Percentiles rank a stretch among this genome's conserved stretches.
Conservation (phyloP, 2,113 vertebrate species). For the Propithecus coquereli region DNA sequence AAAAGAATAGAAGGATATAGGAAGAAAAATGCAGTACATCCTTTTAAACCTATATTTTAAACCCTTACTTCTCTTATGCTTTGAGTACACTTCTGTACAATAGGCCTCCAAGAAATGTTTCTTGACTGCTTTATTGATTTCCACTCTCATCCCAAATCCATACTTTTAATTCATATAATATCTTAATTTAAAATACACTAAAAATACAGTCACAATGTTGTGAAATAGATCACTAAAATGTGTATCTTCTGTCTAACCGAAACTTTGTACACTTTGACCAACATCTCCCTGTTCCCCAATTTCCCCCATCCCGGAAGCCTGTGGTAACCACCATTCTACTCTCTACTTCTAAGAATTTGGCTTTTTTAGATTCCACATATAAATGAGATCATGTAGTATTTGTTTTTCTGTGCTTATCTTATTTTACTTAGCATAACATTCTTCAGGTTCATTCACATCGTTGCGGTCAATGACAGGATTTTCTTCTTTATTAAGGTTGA, state of each 20-base stretch:
- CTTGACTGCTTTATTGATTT: background rate
- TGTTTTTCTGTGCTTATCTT: background rate
- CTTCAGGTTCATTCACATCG: background rate
- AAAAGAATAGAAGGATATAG: background rate
- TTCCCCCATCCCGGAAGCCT: rapidly evolving
- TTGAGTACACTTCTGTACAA: background rate
- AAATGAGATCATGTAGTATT: background rate
- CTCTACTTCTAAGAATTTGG: background rate
- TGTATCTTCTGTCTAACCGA: background rate
- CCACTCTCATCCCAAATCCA: background rate
- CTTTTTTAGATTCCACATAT: background rate
- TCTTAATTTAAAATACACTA: background rate
- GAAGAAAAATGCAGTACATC: background rate
- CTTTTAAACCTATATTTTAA: background rate
- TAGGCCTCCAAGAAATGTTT: background rate
- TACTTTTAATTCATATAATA: background rate
- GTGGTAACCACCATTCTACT: background rate
- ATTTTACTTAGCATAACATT: background rate
- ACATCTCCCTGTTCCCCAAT: background rate
- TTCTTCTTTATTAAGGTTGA: background rate
- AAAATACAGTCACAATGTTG: background rate
- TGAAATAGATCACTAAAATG: background rate
- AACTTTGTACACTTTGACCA: background rate
- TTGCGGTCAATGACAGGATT: background rate
- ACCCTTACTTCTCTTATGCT: background rate